Evolutionary conservation across 2,113 vertebrate genomes (phyloP).

Genomic region (Chunga burmeisteri): DNA sequence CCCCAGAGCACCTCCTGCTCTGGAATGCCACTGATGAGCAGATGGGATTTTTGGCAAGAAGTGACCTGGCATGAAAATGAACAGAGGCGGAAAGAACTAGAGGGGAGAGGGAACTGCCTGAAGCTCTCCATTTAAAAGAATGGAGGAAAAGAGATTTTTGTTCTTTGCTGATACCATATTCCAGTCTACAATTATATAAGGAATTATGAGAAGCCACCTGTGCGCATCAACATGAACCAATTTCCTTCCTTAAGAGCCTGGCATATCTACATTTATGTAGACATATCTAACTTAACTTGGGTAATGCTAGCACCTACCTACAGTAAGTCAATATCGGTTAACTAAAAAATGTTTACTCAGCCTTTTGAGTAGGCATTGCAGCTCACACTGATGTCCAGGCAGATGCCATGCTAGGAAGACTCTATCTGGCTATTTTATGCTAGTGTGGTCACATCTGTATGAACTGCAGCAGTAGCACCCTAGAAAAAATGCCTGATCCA

Average conservation of each 20-base stretch:
- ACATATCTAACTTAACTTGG: neutral
- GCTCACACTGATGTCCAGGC: neutral
- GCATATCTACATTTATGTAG: neutral
- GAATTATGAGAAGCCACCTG: neutral
- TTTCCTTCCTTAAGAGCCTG: neutral
- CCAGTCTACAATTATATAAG: neutral
- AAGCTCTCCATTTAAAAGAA: neutral
- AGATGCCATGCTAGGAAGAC: neutral
- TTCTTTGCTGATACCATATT: neutral
- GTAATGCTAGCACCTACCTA: neutral
- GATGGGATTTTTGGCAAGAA: constrained; percentile 68
- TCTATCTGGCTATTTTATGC: neutral
- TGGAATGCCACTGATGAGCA: constrained; percentile 65
- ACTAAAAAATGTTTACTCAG: neutral
- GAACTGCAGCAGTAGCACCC: neutral
- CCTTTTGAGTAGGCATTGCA: neutral
- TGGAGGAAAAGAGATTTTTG: neutral
- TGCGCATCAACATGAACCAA: neutral
- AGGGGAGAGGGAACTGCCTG: neutral
- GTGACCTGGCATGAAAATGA: constrained; percentile 57
- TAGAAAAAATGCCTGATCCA: neutral
- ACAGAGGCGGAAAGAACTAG: constrained; percentile 28
- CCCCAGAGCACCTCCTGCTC: constrained; percentile 47
- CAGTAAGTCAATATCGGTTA: neutral
- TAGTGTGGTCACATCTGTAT: neutral